Base-by-base conservation (phyloP, 2,797 vertebrate genomes). In the Enteromius anoplus region DNA sequence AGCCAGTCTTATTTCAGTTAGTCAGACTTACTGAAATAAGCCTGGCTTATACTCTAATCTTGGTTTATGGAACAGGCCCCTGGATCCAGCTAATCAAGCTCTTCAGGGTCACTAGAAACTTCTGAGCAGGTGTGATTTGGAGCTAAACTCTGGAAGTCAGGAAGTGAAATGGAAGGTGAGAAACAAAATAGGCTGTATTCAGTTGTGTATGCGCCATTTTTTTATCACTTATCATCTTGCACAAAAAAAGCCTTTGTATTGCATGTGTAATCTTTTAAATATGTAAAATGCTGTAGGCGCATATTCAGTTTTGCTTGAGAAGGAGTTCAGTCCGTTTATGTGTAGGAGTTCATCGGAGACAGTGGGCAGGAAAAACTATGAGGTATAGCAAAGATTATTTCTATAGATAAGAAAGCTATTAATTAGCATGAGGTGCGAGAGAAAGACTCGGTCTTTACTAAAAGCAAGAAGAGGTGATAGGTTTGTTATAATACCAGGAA, bases 181-280 rank as follows among this genome's bases (percentile, higher is more conserved):
- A 75, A 75, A 34, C 17, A 51, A 51, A 64, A 78, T 10, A 49
- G 70, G n/a, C 10, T 45, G 26, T 53, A 19, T 40, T 49, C 14
- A 3, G n/a, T 14, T 45, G 19, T 64, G 69, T 45, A 40, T 84
- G 47, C 73, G 9, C 40, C 40, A 9, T 26, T 26, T 26, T 26
- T 79, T 85, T 75, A 69, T 53, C 58, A 75, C 12, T 37, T 53
- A 51, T 65, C 45, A 19, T 53, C 40, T 78, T 62, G 5, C 10
- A 34, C 10, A 2, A 45, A 58, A 76, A 64, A 60, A 80, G 23
- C 76, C 34, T 72, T 69, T 47, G 14, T 42, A 76, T 55, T 65
- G 23, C 62, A 12, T 84, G 69, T 55, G 19, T 58, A 69, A 75
- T 65, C 58, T 86, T 55, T 69, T 84, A 55, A 76, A 79, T 82